Percentiles rank a stretch among this genome's conserved stretches.
phyloP scores from a whole-genome alignment of 2,113 vertebrate genomes.

The Polypterus senegalus region DNA sequence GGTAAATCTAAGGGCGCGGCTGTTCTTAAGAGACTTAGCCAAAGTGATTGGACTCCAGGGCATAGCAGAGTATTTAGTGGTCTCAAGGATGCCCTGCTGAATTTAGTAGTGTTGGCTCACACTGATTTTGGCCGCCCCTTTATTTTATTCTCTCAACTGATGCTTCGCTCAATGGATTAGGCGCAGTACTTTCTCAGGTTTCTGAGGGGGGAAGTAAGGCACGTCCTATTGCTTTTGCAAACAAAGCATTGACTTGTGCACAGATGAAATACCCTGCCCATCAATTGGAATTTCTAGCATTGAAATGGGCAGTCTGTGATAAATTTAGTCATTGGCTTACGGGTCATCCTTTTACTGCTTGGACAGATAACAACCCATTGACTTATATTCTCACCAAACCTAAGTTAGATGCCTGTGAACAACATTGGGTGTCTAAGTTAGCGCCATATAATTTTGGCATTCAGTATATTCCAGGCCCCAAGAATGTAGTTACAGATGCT shows the following conservation, averaged over 20 bases:
- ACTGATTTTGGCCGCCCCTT: slow-evolving; percentile 7
- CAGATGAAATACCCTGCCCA: slow-evolving; percentile 12
- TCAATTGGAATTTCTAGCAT: slow-evolving; percentile 3
- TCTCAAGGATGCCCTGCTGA: slow-evolving; percentile 7
- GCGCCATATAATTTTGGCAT: slow-evolving; percentile 4
- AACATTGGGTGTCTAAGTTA: slow-evolving; percentile 16
- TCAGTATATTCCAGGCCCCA: neutral
- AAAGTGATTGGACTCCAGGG: slow-evolving; percentile 5
- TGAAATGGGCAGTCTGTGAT: slow-evolving; percentile 11
- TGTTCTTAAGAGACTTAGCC: neutral
- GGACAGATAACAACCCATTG: slow-evolving; percentile 5
- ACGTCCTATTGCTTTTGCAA: slow-evolving; percentile 13
- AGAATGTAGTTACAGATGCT: slow-evolving; percentile 9
- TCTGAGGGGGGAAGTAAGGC: neutral
- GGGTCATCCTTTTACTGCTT: neutral
- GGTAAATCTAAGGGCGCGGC: neutral
- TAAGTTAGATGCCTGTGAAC: slow-evolving; percentile 14
- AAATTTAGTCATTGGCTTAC: slow-evolving; percentile 19
- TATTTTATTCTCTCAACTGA: slow-evolving; percentile 3
- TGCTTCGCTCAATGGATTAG: slow-evolving; percentile 1
- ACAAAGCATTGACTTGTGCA: slow-evolving; percentile 3
- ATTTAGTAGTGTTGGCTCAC: neutral
- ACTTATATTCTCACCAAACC: slow-evolving; percentile 12
- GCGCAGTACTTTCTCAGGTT: slow-evolving; percentile 15
- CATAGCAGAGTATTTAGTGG: neutral